Conservation (phyloP, 2,113 vertebrate species). For the Coturnix japonica region DNA sequence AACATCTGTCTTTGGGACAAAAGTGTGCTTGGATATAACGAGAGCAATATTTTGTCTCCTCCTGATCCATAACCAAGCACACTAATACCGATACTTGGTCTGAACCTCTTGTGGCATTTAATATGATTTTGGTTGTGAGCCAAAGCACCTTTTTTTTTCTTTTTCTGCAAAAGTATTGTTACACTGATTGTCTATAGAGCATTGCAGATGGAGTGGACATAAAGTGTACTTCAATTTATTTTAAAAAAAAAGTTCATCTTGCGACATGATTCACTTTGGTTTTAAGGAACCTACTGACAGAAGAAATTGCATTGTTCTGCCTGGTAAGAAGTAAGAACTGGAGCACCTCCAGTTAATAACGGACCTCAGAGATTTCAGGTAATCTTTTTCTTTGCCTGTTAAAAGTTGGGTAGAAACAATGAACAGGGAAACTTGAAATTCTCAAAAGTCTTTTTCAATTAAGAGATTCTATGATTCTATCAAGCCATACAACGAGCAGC, state of each 20-base stretch:
- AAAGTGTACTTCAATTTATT: not conserved
- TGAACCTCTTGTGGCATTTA: slow-evolving; percentile 8
- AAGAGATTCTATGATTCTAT: not conserved
- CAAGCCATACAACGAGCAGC: not conserved
- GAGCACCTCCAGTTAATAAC: not conserved
- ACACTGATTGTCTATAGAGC: not conserved
- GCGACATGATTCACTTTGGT: slow-evolving; percentile 17
- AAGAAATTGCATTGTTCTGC: slow-evolving; percentile 19
- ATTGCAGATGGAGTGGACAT: slow-evolving; percentile 43
- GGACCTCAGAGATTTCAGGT: not conserved
- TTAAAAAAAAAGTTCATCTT: not conserved
- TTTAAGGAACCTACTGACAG: slow-evolving; percentile 16
- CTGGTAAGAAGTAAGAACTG: not conserved
- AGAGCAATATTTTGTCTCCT: slow-evolving; percentile 24
- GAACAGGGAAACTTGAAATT: not conserved
- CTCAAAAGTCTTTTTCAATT: not conserved
- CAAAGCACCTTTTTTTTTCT: not conserved
- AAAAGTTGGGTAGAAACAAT: not conserved
- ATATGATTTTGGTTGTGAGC: slow-evolving; percentile 24
- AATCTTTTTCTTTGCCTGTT: not conserved
- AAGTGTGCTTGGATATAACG: slow-evolving; percentile 27
- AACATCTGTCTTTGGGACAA: not conserved
- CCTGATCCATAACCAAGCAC: slow-evolving; percentile 46
- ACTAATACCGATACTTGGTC: slow-evolving; percentile 3
- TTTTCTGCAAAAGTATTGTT: not conserved